Percentiles rank a stretch among this genome's conserved stretches.
Conservation (phyloP, 2,113 vertebrate species). For the Pterocles burchelli region DNA sequence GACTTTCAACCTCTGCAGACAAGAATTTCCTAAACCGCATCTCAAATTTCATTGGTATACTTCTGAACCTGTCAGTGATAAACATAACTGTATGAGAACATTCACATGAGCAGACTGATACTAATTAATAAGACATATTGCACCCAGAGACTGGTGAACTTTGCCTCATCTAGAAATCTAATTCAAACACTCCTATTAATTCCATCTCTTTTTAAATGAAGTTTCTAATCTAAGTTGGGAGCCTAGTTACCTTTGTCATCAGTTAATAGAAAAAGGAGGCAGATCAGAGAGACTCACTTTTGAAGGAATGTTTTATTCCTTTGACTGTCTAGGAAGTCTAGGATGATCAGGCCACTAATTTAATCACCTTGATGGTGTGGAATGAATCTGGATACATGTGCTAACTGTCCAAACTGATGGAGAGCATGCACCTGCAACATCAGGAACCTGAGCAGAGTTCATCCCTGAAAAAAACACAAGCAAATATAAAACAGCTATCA, state of each 20-base stretch:
- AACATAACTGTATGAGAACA: background rate
- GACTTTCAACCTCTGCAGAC: background rate
- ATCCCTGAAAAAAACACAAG: background rate
- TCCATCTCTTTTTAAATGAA: background rate
- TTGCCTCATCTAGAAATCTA: background rate
- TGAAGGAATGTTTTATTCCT: background rate
- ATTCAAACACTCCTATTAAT: background rate
- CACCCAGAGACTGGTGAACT: background rate
- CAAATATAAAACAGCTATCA: background rate
- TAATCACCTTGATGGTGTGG: background rate
- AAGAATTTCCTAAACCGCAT: background rate
- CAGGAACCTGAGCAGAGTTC: background rate
- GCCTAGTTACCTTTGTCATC: background rate
- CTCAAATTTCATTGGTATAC: background rate
- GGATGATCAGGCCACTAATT: background rate
- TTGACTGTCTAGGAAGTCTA: background rate
- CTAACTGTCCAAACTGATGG: background rate
- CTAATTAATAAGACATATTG: background rate
- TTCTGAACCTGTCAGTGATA: background rate
- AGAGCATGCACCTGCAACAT: rapidly evolving
- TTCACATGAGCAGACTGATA: background rate
- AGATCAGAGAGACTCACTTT: background rate
- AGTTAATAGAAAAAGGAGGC: background rate
- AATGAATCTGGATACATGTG: background rate
- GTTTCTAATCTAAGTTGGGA: background rate